These are phyloP conservation scores for Proales similis DNA, from an alignment of 1,140 invertebrate species.

Conservation along the genomic window DNA sequence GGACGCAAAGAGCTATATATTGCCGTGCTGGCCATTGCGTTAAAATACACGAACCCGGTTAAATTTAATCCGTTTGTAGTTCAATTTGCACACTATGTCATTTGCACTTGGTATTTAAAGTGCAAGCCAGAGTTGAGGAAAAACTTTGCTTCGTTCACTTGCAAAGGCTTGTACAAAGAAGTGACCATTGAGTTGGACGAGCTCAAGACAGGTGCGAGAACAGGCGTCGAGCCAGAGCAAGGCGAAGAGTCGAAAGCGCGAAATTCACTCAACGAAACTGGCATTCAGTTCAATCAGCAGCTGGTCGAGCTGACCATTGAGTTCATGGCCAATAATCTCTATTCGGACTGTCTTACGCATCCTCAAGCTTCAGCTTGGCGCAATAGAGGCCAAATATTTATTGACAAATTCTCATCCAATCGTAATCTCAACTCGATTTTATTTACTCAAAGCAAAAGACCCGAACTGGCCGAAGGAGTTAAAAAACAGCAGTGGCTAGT, in stretches of 20 bases:
- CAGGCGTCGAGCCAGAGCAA: constrained; percentile 2
- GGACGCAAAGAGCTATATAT: constrained; percentile 27
- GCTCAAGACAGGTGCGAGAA: background rate
- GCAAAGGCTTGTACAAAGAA: constrained; percentile 21
- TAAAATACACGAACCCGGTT: constrained; percentile 31
- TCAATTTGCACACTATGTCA: constrained; percentile 29
- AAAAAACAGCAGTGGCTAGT: constrained; percentile 10
- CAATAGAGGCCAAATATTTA: constrained; percentile 7
- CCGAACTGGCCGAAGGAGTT: constrained; percentile 1
- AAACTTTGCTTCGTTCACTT: constrained; percentile 26
- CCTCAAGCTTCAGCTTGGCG: constrained; percentile 1
- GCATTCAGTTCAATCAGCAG: constrained; percentile 1
- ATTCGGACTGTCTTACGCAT: background rate
- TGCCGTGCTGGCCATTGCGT: constrained; percentile 22
- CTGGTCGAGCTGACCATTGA: constrained; percentile 34
- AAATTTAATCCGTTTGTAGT: constrained; percentile 36
- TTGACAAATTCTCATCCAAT: constrained; percentile 8
- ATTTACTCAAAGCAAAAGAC: too few relatives aligned
- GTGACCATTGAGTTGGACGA: constrained; percentile 16
- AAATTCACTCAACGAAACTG: constrained; percentile 3
- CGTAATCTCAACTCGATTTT: background rate
- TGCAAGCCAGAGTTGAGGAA: constrained; percentile 32
- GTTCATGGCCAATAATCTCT: constrained; percentile 34
- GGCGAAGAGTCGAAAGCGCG: background rate
- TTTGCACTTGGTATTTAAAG: constrained; percentile 30